phyloP scores from a whole-genome alignment of 2,797 vertebrate species.

The Typhlichthys subterraneus region DNA sequence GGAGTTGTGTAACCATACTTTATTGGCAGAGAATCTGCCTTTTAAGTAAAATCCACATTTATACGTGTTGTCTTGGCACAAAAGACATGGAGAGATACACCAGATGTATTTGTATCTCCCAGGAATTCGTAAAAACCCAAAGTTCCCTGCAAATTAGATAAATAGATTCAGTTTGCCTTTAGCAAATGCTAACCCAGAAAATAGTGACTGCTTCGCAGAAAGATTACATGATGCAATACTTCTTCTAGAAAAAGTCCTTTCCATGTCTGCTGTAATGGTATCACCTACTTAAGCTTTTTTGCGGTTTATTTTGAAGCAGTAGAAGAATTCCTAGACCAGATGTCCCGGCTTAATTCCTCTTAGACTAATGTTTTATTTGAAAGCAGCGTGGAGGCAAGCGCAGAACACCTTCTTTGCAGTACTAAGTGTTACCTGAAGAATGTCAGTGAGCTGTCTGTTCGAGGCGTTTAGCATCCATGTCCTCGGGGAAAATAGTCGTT shows the following conservation, averaged over 20 bases:
- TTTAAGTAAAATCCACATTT: slow-evolving; percentile 52
- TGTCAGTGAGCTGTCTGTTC: background rate
- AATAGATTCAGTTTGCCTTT: slow-evolving; percentile 15
- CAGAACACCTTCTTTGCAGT: slow-evolving; percentile 27
- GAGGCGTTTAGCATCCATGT: background rate
- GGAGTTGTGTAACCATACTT: slow-evolving; percentile 33
- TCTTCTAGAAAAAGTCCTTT: slow-evolving; percentile 35
- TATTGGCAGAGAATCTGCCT: slow-evolving; percentile 45
- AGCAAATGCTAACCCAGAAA: slow-evolving; percentile 15
- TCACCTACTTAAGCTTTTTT: slow-evolving; percentile 39
- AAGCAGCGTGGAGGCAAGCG: slow-evolving; percentile 37
- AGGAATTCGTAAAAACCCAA: slow-evolving; percentile 17
- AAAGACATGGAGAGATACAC: slow-evolving; percentile 1
- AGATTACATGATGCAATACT: slow-evolving; percentile 45
- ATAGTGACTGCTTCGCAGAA: slow-evolving; percentile 23
- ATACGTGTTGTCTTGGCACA: slow-evolving; percentile 39
- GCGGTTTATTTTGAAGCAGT: slow-evolving; percentile 51
- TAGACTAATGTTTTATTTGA: slow-evolving; percentile 28
- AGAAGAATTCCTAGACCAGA: slow-evolving; percentile 41
- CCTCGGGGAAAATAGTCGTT: background rate
- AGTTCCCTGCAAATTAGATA: slow-evolving; percentile 19
- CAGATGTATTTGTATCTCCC: slow-evolving; percentile 17
- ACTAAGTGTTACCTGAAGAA: slow-evolving; percentile 34
- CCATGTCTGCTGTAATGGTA: slow-evolving; percentile 42
- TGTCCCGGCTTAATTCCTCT: slow-evolving; percentile 18